Percentiles rank a stretch among this genome's conserved stretches.
Evolutionary conservation across 2,888 invertebrate genomes (phyloP).

Genomic region (Dryadula phaetusa): DNA sequence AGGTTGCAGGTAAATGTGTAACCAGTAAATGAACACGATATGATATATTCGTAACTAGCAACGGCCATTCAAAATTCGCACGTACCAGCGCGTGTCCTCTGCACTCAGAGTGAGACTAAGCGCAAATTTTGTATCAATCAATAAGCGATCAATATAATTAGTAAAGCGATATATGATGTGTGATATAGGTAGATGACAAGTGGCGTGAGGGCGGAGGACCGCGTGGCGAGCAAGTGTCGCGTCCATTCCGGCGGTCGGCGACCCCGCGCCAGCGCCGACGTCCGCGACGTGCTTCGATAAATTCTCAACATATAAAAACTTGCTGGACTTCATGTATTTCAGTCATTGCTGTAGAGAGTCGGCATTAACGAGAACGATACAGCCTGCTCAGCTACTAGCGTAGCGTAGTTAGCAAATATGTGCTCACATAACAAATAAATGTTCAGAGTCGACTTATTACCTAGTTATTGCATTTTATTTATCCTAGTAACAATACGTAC

Average conservation of each 20-base stretch:
- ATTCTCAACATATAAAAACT: constrained; percentile 18
- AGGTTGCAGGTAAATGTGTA: too few species aligned
- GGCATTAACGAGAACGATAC: too few species aligned
- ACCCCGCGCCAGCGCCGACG: constrained; percentile 30
- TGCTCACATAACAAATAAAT: not conserved
- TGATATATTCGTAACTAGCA: too few species aligned
- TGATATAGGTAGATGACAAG: not conserved
- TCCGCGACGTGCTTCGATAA: constrained; percentile 16
- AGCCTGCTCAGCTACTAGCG: too few species aligned
- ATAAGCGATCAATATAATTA: not conserved
- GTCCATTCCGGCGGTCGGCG: constrained; percentile 35
- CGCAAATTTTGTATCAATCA: not conserved
- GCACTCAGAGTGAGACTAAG: too few species aligned
- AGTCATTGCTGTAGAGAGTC: not conserved
- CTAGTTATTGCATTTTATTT: too few species aligned
- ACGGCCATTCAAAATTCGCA: too few species aligned
- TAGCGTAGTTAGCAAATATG: too few species aligned
- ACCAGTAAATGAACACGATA: too few species aligned
- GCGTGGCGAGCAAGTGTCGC: constrained; percentile 25
- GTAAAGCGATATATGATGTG: not conserved
- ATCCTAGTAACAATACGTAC: too few species aligned
- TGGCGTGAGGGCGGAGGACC: not conserved
- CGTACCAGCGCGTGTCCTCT: not conserved
- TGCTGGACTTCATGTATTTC: not conserved
- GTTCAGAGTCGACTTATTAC: too few species aligned